Conservation (phyloP, 1,140 invertebrate species). For the Drosophila gunungcola region DNA sequence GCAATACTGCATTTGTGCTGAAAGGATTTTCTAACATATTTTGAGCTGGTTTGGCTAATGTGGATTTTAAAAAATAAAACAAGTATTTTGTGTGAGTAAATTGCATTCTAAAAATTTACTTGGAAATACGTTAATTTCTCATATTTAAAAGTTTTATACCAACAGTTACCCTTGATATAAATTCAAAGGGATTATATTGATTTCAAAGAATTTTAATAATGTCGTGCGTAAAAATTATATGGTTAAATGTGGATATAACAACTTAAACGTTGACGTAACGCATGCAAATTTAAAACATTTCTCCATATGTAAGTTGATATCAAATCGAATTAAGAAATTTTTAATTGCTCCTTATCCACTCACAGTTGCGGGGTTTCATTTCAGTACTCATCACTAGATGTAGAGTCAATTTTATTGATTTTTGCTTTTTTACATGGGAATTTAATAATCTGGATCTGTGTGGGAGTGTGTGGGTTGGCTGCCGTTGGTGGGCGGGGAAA, state of each 20-base stretch:
- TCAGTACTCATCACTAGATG: conserved; percentile 28
- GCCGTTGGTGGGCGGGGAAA: neutral
- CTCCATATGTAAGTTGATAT: conserved; percentile 18
- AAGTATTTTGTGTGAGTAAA: no score
- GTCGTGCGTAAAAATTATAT: no score
- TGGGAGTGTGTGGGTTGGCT: neutral
- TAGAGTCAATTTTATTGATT: conserved; percentile 75
- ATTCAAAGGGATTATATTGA: no score
- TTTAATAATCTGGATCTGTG: conserved; percentile 58
- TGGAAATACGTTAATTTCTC: no score
- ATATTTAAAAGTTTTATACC: no score
- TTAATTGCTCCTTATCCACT: conserved; percentile 38
- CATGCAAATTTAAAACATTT: neutral
- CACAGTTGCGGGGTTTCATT: conserved; percentile 9
- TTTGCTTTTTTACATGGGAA: conserved; percentile 71
- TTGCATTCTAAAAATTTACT: no score
- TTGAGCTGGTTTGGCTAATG: neutral
- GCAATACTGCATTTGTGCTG: neutral
- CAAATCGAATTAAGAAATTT: conserved; percentile 41
- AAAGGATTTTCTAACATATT: neutral
- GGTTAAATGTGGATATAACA: no score
- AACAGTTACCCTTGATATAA: no score
- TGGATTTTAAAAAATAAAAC: no score
- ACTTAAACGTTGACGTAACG: no score
- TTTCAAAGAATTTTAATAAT: no score